Evolutionary conservation across 2,888 invertebrate species (phyloP).

Genomic region (Diogma glabrata): DNA sequence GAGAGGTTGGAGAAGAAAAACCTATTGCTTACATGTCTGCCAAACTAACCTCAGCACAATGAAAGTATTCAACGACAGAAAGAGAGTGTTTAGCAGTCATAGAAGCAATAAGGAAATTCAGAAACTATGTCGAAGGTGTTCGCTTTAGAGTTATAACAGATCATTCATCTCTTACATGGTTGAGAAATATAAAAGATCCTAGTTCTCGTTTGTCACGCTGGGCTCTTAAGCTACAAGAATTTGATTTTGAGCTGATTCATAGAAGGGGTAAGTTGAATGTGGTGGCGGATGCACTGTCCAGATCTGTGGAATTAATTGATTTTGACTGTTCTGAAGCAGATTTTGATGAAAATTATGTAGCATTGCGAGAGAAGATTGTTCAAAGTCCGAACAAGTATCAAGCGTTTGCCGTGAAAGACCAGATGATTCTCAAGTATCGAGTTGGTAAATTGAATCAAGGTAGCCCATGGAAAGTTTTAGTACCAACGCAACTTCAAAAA

Average conservation of each 20-base stretch:
- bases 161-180: conserved; percentile 9
- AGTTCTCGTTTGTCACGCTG: conserved; percentile 15
- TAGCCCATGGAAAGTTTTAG: background rate
- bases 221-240: conserved; percentile 4
- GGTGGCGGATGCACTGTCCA: conserved; percentile 19
- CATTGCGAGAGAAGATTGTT: no score
- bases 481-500: background rate
- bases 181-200: conserved; percentile 17
- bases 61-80: conserved; percentile 13
- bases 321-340: no score
- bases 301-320: conserved; percentile 5
- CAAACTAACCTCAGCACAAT: background rate
- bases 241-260: background rate
- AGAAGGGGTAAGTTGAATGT: conserved; percentile 15
- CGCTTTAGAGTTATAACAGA: conserved; percentile 10
- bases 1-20: conserved; percentile 17
- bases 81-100: conserved; percentile 14
- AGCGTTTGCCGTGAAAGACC: background rate
- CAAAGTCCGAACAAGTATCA: no score
- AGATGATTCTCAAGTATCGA: background rate
- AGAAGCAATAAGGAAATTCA: conserved; percentile 3
- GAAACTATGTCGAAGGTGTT: conserved; percentile 8
- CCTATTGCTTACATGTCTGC: conserved; percentile 20
- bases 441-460: background rate
- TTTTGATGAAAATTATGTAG: no score